Conservation (phyloP, 2,113 vertebrate genomes). For the Athene noctua region DNA sequence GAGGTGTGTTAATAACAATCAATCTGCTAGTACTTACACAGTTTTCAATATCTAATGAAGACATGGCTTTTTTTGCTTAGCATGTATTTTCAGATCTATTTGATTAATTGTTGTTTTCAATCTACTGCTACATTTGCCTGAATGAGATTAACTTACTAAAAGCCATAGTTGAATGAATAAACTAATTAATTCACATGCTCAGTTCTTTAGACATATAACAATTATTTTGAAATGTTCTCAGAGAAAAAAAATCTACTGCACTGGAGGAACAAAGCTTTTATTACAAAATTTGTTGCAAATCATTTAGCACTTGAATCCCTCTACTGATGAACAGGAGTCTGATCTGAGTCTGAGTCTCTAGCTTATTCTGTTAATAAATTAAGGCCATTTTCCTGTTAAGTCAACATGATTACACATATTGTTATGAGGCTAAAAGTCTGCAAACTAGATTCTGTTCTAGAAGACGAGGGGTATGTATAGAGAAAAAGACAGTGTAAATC, state of each 20-base stretch:
- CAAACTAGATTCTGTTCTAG: not conserved
- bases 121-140: not conserved
- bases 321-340: not conserved
- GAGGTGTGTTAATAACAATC: not conserved
- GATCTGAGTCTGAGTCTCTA: not conserved
- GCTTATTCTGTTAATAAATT: slow-evolving; percentile 17
- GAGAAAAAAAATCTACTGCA: not conserved
- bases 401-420: not conserved
- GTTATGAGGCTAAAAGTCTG: not conserved
- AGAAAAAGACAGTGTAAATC: not conserved
- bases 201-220: not conserved
- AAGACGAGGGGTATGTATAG: not conserved
- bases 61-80: not conserved
- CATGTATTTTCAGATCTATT: not conserved
- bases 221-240: not conserved
- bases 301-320: not conserved
- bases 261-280: not conserved
- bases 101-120: not conserved
- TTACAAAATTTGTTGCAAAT: not conserved
- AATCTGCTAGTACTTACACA: not conserved
- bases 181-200: not conserved
- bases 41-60: not conserved
- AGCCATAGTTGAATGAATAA: not conserved
- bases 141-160: not conserved
- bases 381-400: not conserved